Percentiles rank a stretch among this genome's conserved stretches.
Conservation (phyloP, 2,797 vertebrate species). For the Sternarchorhynchus goeldii region DNA sequence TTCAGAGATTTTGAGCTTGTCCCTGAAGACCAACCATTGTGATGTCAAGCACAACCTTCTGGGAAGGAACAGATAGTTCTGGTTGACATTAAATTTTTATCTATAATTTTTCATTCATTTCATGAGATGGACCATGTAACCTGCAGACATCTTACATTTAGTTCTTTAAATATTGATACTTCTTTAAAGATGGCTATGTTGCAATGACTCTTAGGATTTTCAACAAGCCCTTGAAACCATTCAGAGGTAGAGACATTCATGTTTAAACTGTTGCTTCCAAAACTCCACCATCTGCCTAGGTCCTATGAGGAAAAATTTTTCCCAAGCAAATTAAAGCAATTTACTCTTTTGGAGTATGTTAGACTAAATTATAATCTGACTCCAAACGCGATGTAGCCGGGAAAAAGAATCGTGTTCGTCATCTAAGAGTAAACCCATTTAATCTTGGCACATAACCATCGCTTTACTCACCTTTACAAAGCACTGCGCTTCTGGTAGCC, state of each 20-base stretch:
- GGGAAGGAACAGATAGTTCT: no score
- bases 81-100: no score
- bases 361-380: background rate
- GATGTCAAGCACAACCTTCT: no score
- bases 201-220: background rate
- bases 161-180: background rate
- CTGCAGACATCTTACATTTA: no score
- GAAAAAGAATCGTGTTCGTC: background rate
- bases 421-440: background rate
- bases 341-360: background rate
- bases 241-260: background rate
- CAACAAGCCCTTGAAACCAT: background rate
- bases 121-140: no score
- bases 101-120: no score
- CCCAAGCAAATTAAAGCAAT: background rate
- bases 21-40: no score
- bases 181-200: background rate
- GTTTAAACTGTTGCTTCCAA: background rate
- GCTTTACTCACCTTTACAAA: constrained; percentile 28
- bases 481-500: background rate
- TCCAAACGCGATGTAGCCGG: background rate
- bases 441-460: constrained; percentile 3
- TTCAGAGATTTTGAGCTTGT: no score
- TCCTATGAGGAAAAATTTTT: background rate
- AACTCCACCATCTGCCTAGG: background rate